Evolutionary conservation across 1,140 invertebrate species (phyloP).

Genomic region (Brachionus asplanchnoidis): DNA sequence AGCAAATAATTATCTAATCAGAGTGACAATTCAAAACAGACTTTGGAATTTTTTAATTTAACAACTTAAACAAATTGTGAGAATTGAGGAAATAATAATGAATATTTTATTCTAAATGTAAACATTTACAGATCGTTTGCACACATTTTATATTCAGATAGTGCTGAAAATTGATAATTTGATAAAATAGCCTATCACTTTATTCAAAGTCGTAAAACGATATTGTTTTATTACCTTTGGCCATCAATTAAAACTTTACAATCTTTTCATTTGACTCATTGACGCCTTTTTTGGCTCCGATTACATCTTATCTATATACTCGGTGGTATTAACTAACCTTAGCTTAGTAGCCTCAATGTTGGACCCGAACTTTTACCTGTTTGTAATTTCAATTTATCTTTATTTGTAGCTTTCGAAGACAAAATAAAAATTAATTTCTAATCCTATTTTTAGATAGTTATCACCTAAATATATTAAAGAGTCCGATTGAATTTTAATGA

Average conservation of each 20-base stretch:
- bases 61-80: constrained; percentile 14
- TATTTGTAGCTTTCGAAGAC: background rate
- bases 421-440: background rate
- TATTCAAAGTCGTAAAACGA: background rate
- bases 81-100: constrained; percentile 17
- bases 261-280: background rate
- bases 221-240: constrained; percentile 10
- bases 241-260: constrained; percentile 5
- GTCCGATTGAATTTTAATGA: too few relatives aligned
- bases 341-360: background rate
- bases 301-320: background rate
- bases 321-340: background rate
- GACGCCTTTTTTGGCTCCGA: background rate
- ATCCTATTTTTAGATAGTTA: too few relatives aligned
- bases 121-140: constrained; percentile 24
- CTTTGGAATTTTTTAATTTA: background rate
- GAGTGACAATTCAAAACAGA: constrained; percentile 32
- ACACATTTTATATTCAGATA: constrained; percentile 9
- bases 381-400: background rate
- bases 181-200: constrained; percentile 27
- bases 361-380: background rate
- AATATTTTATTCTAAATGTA: background rate
- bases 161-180: constrained; percentile 20
- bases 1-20: constrained; percentile 14
- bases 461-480: too few relatives aligned